A percentile compares a stretch with the other conserved stretches of the same genome.
Evolutionary conservation across 2,113 vertebrate species (phyloP).

Genomic region (Petrocephalus zakoni): DNA sequence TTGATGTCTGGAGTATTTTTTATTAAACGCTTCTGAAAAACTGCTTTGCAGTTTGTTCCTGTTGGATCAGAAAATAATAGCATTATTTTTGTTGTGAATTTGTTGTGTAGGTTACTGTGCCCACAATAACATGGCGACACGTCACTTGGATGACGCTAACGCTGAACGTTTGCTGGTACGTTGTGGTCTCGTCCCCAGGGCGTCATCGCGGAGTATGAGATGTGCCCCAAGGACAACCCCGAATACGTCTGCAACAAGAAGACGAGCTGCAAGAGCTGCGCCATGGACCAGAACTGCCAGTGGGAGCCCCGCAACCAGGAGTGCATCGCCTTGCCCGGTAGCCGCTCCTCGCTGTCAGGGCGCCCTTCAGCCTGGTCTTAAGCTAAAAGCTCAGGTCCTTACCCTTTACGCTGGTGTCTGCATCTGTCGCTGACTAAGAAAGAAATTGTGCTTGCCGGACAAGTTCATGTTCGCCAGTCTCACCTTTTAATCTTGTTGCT

Average conservation of each 20-base stretch:
- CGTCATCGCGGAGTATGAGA: conserved; percentile 63
- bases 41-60: not conserved
- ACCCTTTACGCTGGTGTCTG: not conserved
- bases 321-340: conserved; percentile 88
- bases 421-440: not conserved
- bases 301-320: conserved; percentile 94
- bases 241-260: conserved; percentile 90
- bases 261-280: conserved; percentile 95
- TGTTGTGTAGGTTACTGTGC: not conserved
- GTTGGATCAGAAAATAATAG: not conserved
- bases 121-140: not conserved
- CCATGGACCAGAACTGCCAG: conserved; percentile 93
- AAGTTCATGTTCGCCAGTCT: not conserved
- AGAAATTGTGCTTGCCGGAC: not conserved
- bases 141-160: not conserved
- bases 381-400: not conserved
- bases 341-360: not conserved
- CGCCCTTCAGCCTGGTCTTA: not conserved
- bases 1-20: not conserved
- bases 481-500: not conserved
- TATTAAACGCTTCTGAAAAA: not conserved
- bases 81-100: not conserved
- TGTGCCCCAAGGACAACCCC: conserved; percentile 86
- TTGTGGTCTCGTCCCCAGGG: conserved; percentile 59
- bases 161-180: not conserved